phyloP scores from a whole-genome alignment of 1,140 invertebrate genomes.

The Epicauta chinensis region DNA sequence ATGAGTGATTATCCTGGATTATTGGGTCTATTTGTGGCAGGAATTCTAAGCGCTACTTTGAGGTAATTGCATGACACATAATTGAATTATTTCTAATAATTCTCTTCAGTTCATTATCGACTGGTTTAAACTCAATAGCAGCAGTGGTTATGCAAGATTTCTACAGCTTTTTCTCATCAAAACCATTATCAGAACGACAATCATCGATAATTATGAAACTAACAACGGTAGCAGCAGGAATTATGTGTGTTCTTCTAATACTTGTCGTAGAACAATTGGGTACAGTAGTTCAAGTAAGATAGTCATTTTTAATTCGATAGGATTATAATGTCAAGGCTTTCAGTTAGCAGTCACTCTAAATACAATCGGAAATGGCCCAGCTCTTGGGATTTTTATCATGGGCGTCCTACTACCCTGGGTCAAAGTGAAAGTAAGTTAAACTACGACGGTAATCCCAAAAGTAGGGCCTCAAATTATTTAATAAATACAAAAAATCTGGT shows the following conservation, averaged over 20 bases:
- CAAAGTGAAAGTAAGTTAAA: constrained; percentile 54
- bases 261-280: constrained; percentile 68
- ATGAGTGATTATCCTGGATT: constrained; percentile 47
- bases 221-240: constrained; percentile 62
- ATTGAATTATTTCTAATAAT: too few species aligned
- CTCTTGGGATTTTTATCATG: constrained; percentile 72
- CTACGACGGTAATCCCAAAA: too few species aligned
- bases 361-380: constrained; percentile 65
- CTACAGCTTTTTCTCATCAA: constrained; percentile 57
- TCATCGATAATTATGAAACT: constrained; percentile 61
- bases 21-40: constrained; percentile 58
- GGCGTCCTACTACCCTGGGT: constrained; percentile 77
- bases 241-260: constrained; percentile 59
- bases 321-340: constrained; percentile 3
- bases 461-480: too few species aligned
- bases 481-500: too few species aligned
- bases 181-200: constrained; percentile 53
- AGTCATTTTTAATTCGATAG: neutral
- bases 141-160: constrained; percentile 83
- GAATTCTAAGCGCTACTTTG: constrained; percentile 56
- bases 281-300: constrained; percentile 55
- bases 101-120: constrained; percentile 73
- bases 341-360: constrained; percentile 60
- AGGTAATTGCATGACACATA: constrained; percentile 34
- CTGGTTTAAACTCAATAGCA: constrained; percentile 85